These are phyloP conservation scores for Hyalella azteca DNA, from an alignment of 2,888 invertebrate genomes.

Conservation along the genomic window DNA sequence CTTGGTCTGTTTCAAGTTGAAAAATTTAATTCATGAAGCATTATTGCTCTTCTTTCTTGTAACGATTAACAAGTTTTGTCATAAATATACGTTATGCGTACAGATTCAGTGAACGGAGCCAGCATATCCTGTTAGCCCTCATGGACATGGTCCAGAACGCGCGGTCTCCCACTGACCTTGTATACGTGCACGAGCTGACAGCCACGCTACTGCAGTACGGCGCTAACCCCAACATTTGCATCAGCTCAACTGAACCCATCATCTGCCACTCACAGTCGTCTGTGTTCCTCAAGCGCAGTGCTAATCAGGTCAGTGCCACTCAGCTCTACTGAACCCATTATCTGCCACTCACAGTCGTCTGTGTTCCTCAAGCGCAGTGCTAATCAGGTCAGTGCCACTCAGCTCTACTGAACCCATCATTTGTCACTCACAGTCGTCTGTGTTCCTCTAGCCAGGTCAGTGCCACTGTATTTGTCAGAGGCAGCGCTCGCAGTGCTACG, in stretches of 20 bases:
- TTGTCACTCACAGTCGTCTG: constrained; percentile 66
- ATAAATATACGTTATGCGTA: too few relatives aligned
- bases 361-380: constrained; percentile 62
- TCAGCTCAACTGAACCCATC: constrained; percentile 65
- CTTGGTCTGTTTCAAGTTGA: too few relatives aligned
- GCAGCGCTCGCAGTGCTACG: too few relatives aligned
- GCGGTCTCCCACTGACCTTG: constrained; percentile 72
- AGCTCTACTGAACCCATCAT: constrained; percentile 66
- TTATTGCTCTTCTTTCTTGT: too few relatives aligned
- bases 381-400: constrained; percentile 62
- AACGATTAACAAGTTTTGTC: too few relatives aligned
- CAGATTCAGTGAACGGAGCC: constrained; percentile 65
- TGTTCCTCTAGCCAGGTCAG: constrained; percentile 63
- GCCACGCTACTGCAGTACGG: constrained; percentile 75
- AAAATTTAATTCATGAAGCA: too few relatives aligned
- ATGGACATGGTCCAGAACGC: constrained; percentile 72
- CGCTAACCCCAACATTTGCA: constrained; percentile 70
- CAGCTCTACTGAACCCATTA: constrained; percentile 65
- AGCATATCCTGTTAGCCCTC: constrained; percentile 74
- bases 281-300: constrained; percentile 62
- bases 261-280: constrained; percentile 67
- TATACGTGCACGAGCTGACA: constrained; percentile 74
- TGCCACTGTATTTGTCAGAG: too few relatives aligned
- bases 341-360: constrained; percentile 67
- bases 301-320: constrained; percentile 62